Evolutionary conservation across 2,888 invertebrate genomes (phyloP), one percentile per base, ranked within the genome.

Genomic region (Phoenoteleia sp.): DNA sequence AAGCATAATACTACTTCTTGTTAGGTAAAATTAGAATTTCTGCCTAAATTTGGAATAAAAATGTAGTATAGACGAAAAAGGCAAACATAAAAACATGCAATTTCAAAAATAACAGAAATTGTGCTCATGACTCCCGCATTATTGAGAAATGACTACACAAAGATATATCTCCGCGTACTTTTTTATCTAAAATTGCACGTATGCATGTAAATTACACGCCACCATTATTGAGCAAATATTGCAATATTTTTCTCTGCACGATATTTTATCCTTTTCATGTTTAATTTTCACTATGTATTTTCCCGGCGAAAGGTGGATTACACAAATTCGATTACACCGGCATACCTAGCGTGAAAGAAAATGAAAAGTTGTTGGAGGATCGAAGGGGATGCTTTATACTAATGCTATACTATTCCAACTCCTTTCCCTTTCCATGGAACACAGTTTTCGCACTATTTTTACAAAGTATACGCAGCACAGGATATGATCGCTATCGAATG

Each of bases 401-500:
- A 76, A 75, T 75, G 64, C 64, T 47, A 76, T 47, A 56, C 36
- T 27, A 52, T 47, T 52, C 21, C 45, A 27, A 42, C 36, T 76
- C 54, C 75, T 76, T 67, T 76, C 56, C 47, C 58, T 67, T 58
- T 58, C 52, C 52, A 15, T 11, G 42, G 17, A 13, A 58, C 19
- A 76, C 58, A 66, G 75, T 76, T 76, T 66, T 58, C 58, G 76
- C 36, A 15, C 66, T 58, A 75, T 64, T 75, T 74, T 76, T 76
- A 36, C 66, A n/a, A 17, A 66, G 23, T 49, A 39, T 42, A 47
- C 64, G 64, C 66, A 75, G 66, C 45, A 39, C 39, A 42, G 36
- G 33, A 75, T 75, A 66, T 17, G 66, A 76, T 76, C 66, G 66
- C 56, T 66, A 76, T 76, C 66, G 27, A 58, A 58, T 58, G 33